These are phyloP conservation scores for Ischnus inquisitorius DNA, from an alignment of 2,888 invertebrate genomes.

Conservation along the genomic window DNA sequence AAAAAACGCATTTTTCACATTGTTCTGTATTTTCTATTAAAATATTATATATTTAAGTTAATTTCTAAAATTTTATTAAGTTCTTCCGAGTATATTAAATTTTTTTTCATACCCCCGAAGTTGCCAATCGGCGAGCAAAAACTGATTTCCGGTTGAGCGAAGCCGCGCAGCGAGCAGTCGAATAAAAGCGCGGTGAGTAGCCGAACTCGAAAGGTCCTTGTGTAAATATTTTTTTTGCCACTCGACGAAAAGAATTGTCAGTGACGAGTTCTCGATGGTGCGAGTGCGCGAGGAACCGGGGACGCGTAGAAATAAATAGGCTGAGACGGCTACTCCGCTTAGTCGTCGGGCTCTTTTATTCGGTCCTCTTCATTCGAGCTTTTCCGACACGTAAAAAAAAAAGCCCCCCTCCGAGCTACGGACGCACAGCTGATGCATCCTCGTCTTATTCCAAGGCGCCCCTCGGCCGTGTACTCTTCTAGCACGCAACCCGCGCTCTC, in stretches of 20 bases:
- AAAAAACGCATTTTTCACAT: too few relatives aligned
- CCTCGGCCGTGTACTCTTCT: slow-evolving; percentile 12
- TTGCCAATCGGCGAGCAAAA: not conserved
- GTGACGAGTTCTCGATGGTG: slow-evolving; percentile 10
- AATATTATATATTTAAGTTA: not conserved
- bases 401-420: not conserved
- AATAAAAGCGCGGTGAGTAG: slow-evolving; percentile 28
- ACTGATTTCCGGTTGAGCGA: slow-evolving; percentile 43
- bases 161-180: not conserved
- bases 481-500: slow-evolving; percentile 49
- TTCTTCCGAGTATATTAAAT: too few relatives aligned
- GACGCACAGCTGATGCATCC: slow-evolving; percentile 49
- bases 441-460: slow-evolving; percentile 46
- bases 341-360: slow-evolving; percentile 42
- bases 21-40: not conserved
- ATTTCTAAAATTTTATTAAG: too few relatives aligned
- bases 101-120: slow-evolving; percentile 9
- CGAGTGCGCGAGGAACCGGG: not conserved
- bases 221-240: slow-evolving; percentile 63
- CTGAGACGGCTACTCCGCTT: slow-evolving; percentile 39
- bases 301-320: slow-evolving; percentile 50
- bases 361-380: slow-evolving; percentile 1
- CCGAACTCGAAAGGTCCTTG: slow-evolving; percentile 51
- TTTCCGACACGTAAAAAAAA: slow-evolving; percentile 29
- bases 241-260: slow-evolving; percentile 49